Evolutionary conservation across 2,888 invertebrate species (phyloP).

Genomic region (Galerucella calmariensis): DNA sequence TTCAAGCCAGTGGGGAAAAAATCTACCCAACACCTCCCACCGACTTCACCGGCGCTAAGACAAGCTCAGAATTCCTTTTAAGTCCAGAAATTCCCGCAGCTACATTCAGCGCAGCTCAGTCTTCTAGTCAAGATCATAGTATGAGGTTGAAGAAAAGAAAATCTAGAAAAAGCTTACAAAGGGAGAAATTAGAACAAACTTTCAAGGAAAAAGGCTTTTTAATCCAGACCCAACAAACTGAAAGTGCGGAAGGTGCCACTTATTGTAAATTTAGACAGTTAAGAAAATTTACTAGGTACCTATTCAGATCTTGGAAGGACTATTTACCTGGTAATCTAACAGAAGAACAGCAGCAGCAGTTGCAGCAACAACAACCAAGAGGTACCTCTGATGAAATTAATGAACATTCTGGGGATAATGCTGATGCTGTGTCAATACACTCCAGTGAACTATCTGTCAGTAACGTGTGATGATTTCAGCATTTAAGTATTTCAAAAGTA

Average conservation of each 20-base stretch:
- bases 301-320: constrained; percentile 94
- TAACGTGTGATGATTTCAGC: constrained; percentile 37
- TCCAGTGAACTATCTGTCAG: constrained; percentile 50
- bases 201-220: constrained; percentile 93
- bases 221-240: constrained; percentile 92
- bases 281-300: constrained; percentile 89
- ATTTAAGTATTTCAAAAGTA: constrained; percentile 19
- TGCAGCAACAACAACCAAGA: constrained; percentile 39
- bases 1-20: constrained; percentile 69
- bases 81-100: constrained; percentile 57
- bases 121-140: constrained; percentile 53
- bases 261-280: constrained; percentile 93
- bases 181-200: constrained; percentile 90
- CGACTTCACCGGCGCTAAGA: constrained; percentile 57
- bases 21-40: constrained; percentile 62
- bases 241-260: constrained; percentile 92
- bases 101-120: constrained; percentile 49
- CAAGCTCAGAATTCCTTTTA: constrained; percentile 59
- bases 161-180: constrained; percentile 82
- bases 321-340: constrained; percentile 79
- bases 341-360: constrained; percentile 53
- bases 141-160: constrained; percentile 72
- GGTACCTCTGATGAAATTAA: constrained; percentile 26
- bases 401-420: constrained; percentile 43
- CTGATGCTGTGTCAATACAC: constrained; percentile 51